Conservation (phyloP, 2,113 vertebrate genomes). For the Clarias macrocephalus region DNA sequence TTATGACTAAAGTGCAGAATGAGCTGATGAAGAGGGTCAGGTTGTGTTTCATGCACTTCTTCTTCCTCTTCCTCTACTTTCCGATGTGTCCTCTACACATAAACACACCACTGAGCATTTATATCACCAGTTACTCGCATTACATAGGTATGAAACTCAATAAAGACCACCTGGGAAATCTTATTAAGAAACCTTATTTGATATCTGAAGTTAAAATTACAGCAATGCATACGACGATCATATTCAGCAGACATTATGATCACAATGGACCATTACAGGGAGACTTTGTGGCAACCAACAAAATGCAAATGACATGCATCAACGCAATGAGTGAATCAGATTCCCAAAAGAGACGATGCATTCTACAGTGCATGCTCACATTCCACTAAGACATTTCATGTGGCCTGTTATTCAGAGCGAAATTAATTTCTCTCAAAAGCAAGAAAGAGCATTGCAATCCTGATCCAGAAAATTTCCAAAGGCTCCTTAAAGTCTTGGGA, state of each 20-base stretch:
- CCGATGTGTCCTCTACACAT: conserved; percentile 80
- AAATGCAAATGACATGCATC: conserved; percentile 11
- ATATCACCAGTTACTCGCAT: not conserved
- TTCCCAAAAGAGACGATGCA: not conserved
- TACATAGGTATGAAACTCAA: conserved; percentile 5
- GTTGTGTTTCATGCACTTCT: conserved; percentile 82
- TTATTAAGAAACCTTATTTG: not conserved
- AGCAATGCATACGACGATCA: not conserved
- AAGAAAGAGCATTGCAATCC: not conserved
- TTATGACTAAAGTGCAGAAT: conserved; percentile 96
- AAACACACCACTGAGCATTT: conserved; percentile 23
- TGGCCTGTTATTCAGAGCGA: not conserved
- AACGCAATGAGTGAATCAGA: not conserved
- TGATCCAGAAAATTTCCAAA: not conserved
- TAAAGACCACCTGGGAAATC: not conserved
- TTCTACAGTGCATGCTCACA: not conserved
- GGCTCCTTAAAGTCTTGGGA: not conserved
- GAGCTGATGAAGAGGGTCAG: conserved; percentile 97
- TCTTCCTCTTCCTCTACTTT: conserved; percentile 88
- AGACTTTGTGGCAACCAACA: not conserved
- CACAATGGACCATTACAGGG: not conserved
- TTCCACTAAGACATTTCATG: not conserved
- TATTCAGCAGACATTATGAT: not conserved
- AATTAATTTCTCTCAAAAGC: not conserved
- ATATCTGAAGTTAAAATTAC: not conserved